Evolutionary conservation across 1,140 invertebrate species (phyloP), one percentile per base, ranked within the genome.

Genomic region (Tetramorium parvispinum): DNA sequence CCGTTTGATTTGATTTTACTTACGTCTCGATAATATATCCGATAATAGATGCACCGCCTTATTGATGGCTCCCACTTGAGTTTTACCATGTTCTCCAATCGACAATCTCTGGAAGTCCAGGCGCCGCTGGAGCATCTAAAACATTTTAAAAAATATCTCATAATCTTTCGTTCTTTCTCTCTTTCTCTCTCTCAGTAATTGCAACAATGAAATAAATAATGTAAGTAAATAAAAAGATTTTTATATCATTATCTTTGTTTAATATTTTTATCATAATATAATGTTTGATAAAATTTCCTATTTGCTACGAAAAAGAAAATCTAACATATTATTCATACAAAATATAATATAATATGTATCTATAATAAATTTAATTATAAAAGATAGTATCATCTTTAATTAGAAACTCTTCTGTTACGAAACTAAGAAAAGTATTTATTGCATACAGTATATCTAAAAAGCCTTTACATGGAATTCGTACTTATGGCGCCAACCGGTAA

Each of bases 401-500:
- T 78, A 77, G 2, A 32, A 63, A 32, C 32, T 77, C 49, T 46
- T 63, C 3, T 46, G 16, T 3, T n/a, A n/a, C n/a, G 1, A 40
- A 66, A 66, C 2, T 76, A 43, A 46, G 2, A 65, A 13, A 78
- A 3, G 32, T 66, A 3, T 51, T 16, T 32, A 46, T 6, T 21
- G n/a, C 11, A n/a, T 51, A 66, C 24, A 16, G 11, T 37, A 37
- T 37, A 18, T 32, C 13, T 65, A 78, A 46, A 65, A 78, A 16
- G 99, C 99, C 92, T 98, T 98, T 0, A 99, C 98, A 85, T 99
- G 96, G 96, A 99, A 99, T 89, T 99, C 97, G 93, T 99, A 99
- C 61, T 98, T 98, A 93, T 98, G 98, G 78, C 98, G 98, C 95
- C 98, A 96, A 57, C 98, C 98, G 73, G 97, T 98, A 32, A 99